A percentile compares a stretch with the other conserved stretches of the same genome.
These are phyloP conservation scores for Hemithea aestivaria DNA, from an alignment of 2,888 invertebrate genomes.

Conservation along the genomic window DNA sequence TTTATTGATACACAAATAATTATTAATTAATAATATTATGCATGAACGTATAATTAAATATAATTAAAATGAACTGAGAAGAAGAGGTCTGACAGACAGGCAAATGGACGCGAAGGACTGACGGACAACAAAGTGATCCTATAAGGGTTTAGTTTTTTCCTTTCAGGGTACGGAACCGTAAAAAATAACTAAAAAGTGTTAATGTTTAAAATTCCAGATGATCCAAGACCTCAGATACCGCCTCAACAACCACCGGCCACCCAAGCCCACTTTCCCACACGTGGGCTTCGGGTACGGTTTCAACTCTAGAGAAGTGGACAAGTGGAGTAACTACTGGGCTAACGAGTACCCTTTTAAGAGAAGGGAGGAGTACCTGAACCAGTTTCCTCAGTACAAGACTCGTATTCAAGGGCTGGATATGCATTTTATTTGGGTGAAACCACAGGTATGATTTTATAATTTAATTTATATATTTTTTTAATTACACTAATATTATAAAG, in stretches of 20 bases:
- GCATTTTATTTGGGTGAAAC: constrained; percentile 17
- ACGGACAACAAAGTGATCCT: too few relatives aligned
- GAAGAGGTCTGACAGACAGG: too few relatives aligned
- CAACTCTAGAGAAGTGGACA: constrained; percentile 15
- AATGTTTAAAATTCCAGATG: too few relatives aligned
- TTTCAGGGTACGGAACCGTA: constrained; percentile 38
- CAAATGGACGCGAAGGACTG: too few relatives aligned
- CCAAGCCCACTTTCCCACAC: constrained; percentile 3
- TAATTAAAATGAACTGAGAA: too few relatives aligned
- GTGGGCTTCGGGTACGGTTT: constrained; percentile 18
- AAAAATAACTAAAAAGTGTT: neutral
- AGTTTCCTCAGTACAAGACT: constrained; percentile 24
- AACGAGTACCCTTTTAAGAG: constrained; percentile 19
- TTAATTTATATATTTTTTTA: too few relatives aligned
- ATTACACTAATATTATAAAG: too few relatives aligned
- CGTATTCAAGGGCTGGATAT: constrained; percentile 25
- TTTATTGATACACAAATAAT: too few relatives aligned
- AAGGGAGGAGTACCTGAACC: constrained; percentile 19
- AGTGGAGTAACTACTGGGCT: constrained; percentile 24
- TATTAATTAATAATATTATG: too few relatives aligned
- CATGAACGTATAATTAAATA: too few relatives aligned
- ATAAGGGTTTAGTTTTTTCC: constrained; percentile 81
- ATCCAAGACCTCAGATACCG: constrained; percentile 16
- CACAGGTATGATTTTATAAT: too few relatives aligned
- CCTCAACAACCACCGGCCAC: constrained; percentile 12